Evolutionary conservation across 2,113 vertebrate genomes (phyloP).

Genomic region (Empidonax traillii): DNA sequence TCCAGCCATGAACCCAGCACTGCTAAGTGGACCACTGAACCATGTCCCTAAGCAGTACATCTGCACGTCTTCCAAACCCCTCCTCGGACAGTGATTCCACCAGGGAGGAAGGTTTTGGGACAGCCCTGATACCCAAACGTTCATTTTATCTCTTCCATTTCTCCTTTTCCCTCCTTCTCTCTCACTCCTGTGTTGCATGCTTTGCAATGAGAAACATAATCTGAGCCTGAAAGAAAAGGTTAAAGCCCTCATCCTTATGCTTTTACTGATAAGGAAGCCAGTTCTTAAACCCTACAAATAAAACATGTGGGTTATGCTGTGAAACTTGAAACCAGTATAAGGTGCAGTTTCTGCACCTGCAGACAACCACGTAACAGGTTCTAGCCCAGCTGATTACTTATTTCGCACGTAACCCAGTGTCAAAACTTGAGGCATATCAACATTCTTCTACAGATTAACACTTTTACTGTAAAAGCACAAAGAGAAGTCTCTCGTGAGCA

Average conservation of each 20-base stretch:
- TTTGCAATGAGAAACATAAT: not conserved
- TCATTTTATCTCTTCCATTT: not conserved
- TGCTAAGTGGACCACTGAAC: not conserved
- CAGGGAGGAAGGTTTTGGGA: not conserved
- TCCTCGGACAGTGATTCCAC: not conserved
- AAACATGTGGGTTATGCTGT: not conserved
- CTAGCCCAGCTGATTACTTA: not conserved
- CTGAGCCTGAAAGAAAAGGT: not conserved
- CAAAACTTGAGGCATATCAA: not conserved
- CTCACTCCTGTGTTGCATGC: not conserved
- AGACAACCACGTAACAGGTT: not conserved
- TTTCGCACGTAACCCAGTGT: not conserved
- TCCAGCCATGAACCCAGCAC: not conserved
- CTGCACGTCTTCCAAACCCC: not conserved
- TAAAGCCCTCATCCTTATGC: not conserved
- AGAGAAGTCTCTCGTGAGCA: not conserved
- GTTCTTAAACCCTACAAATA: not conserved
- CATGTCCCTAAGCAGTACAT: not conserved
- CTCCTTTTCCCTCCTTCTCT: not conserved
- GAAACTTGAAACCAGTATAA: not conserved
- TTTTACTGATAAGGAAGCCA: not conserved
- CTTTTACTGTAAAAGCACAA: not conserved
- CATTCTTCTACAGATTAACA: not conserved
- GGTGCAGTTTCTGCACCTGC: not conserved
- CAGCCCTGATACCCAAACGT: not conserved